Evolutionary conservation across 64 coral and sea anemone genomes (phyloP), one percentile per base, ranked within the genome.

Genomic region (Stylophora pistillata): DNA sequence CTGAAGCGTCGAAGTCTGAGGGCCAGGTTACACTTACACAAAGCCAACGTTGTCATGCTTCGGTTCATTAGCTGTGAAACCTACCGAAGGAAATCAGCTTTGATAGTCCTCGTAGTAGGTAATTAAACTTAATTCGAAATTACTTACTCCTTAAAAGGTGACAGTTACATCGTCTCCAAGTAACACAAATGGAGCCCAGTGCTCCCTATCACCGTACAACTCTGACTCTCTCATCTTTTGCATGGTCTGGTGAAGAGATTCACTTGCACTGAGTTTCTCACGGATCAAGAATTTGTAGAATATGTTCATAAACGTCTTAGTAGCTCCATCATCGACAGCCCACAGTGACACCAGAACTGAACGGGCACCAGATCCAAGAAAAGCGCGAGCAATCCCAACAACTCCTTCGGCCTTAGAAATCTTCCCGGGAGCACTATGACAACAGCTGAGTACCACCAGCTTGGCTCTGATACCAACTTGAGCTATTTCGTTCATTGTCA

Each of bases 371-470:
- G 79, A 59, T 15, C 56, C 79, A 30, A 82, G 57, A 20, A 82
- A 82, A 58, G 58, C 37, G 37, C 37, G 37, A 41, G 37, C 37
- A 6, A 41, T 41, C 5, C 56, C 57, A 20, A 61, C 57, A 17
- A 82, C 57, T 82, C 79, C 58, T 20, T 63, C 79, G 14, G 12
- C 28, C 15, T 2, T 32, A 13, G n/a, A 15, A 16, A 72, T 28
- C 84, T 73, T 72, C 9, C 84, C 84, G 9, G 23, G 6, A 5
- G 23, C 84, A n/a, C 84, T 55, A 68, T 86, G 59, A n/a, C 58
- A 82, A 55, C 23, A 30, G 58, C 79, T 82, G 9, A 61, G 25
- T 12, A 82, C 79, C 15, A 86, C 84, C 30, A 86, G 84, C n/a
- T 86, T 73, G 53, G 84, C 68, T 56, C 72, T 68, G 34, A 86